A percentile compares a stretch with the other conserved stretches of the same genome.
Evolutionary conservation across 2,113 vertebrate genomes (phyloP).

Genomic region (Dicaeum eximium): DNA sequence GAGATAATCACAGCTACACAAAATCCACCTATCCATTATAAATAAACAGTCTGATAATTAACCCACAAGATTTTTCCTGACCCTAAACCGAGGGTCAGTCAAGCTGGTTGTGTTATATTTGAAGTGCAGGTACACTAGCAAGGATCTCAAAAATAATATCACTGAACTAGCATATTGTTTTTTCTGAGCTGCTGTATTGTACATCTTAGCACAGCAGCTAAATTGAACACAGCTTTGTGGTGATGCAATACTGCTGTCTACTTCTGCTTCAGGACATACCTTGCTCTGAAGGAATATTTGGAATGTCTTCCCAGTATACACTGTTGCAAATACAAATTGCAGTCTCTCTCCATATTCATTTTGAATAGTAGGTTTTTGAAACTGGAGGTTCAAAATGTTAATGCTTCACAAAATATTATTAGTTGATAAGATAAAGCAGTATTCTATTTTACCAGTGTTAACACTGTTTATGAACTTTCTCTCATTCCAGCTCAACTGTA

Average conservation of each 20-base stretch:
- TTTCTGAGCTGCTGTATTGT: background rate
- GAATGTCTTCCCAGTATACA: background rate
- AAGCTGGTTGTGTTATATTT: background rate
- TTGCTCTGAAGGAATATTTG: background rate
- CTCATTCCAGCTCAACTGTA: constrained; percentile 42
- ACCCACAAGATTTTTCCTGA: background rate
- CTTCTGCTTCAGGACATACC: background rate
- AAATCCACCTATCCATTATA: background rate
- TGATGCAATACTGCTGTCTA: background rate
- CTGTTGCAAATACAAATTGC: background rate
- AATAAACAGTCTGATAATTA: background rate
- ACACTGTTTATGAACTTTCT: constrained; percentile 43
- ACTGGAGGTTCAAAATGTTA: background rate
- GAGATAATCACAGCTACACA: background rate
- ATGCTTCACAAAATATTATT: constrained; percentile 30
- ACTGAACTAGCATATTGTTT: background rate
- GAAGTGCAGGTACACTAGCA: background rate
- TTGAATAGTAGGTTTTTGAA: background rate
- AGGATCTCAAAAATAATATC: background rate
- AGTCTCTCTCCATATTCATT: background rate
- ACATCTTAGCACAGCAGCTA: background rate
- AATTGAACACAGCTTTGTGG: background rate
- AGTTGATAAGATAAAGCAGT: constrained; percentile 35
- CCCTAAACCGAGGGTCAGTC: background rate
- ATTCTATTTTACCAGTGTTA: constrained; percentile 39